Percentiles rank a stretch among this genome's conserved stretches.
These are phyloP conservation scores for Carcharodon carcharias DNA, from an alignment of 2,797 vertebrate genomes.

Conservation along the genomic window DNA sequence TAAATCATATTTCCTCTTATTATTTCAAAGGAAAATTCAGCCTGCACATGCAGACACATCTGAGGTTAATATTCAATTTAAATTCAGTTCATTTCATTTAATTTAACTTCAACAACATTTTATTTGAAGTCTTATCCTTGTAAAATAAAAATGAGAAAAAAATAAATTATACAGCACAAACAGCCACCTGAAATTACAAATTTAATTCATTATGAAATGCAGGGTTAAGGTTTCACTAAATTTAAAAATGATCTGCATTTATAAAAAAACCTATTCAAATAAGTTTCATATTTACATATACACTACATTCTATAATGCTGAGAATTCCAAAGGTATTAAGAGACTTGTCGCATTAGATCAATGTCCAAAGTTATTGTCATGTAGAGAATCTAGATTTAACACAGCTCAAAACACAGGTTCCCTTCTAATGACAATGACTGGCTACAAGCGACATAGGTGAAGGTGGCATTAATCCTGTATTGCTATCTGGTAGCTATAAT, in stretches of 20 bases:
- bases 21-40: neutral
- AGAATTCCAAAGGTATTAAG: neutral
- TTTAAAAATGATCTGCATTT: neutral
- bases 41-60: neutral
- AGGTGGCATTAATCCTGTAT: neutral
- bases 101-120: neutral
- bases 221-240: neutral
- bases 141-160: neutral
- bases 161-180: conserved; percentile 4
- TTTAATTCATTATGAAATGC: neutral
- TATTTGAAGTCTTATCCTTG: neutral
- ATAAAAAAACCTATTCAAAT: neutral
- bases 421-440: neutral
- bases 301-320: neutral
- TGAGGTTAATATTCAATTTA: conserved; percentile 13
- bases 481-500: neutral
- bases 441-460: neutral
- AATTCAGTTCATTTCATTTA: conserved; percentile 34
- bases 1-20: neutral
- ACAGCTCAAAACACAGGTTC: neutral
- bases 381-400: neutral
- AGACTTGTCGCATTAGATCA: neutral
- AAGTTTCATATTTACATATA: neutral
- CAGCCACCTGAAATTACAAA: neutral
- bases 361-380: neutral